Evolutionary conservation across 2,113 vertebrate genomes (phyloP).

Genomic region (Talpa occidentalis): DNA sequence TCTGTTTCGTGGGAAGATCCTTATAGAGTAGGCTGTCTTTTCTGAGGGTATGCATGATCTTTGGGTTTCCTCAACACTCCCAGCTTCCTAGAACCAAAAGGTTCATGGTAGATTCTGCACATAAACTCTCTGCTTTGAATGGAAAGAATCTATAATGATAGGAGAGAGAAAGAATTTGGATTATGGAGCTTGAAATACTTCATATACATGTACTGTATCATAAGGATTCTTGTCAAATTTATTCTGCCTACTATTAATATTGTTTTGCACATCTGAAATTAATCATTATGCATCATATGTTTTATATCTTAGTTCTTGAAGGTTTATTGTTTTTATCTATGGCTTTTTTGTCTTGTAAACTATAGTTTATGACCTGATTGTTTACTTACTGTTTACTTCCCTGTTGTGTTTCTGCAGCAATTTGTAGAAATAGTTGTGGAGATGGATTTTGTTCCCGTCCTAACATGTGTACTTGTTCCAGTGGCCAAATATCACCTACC

Average conservation of each 20-base stretch:
- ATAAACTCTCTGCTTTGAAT: neutral
- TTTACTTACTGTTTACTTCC: neutral
- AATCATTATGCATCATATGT: neutral
- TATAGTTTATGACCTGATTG: neutral
- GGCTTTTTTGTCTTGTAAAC: neutral
- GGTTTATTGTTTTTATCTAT: neutral
- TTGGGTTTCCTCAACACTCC: neutral
- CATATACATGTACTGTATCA: neutral
- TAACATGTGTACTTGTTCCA: conserved; percentile 93
- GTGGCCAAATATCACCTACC: conserved; percentile 89
- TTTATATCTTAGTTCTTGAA: conserved; percentile 33
- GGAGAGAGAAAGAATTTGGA: neutral
- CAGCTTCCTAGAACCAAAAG: neutral
- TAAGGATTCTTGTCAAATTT: neutral
- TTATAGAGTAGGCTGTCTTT: conserved; percentile 2
- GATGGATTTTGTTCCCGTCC: conserved; percentile 94
- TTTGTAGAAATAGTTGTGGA: conserved; percentile 92
- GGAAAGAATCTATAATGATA: neutral
- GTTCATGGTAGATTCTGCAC: neutral
- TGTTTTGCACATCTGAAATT: neutral
- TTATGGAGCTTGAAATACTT: neutral
- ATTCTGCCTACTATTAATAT: neutral
- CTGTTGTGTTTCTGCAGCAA: conserved; percentile 85
- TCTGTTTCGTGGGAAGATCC: neutral
- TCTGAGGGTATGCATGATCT: neutral